A percentile compares a stretch with the other conserved stretches of the same genome.
Conservation (phyloP, 2,113 vertebrate species). For the Zosterops borbonicus region DNA sequence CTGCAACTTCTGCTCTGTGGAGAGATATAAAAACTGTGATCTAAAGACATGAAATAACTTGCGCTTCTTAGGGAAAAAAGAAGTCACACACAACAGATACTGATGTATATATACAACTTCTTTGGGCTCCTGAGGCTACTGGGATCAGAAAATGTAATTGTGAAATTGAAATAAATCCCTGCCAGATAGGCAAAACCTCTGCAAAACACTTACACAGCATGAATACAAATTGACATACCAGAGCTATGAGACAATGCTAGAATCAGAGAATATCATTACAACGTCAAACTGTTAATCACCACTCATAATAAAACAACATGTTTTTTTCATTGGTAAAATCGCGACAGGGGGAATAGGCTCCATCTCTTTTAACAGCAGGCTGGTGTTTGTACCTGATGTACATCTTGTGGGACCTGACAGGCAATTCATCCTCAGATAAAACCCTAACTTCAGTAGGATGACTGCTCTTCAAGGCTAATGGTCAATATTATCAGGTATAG, state of each 20-base stretch:
- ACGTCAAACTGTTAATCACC: slow-evolving; percentile 28
- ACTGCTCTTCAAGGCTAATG: background rate
- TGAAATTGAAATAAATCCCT: slow-evolving; percentile 70
- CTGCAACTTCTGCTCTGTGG: background rate
- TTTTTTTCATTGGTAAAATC: background rate
- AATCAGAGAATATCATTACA: slow-evolving; percentile 50
- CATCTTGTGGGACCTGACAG: background rate
- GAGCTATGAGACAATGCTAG: slow-evolving; percentile 69
- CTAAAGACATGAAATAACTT: background rate
- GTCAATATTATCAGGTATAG: background rate
- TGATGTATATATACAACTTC: background rate
- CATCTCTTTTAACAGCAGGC: background rate
- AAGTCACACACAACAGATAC: background rate
- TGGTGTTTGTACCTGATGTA: background rate
- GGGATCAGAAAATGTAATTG: slow-evolving; percentile 30
- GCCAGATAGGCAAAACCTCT: slow-evolving; percentile 43
- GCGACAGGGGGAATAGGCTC: background rate
- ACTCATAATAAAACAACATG: slow-evolving; percentile 1
- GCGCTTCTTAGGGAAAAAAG: background rate
- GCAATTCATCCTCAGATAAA: background rate
- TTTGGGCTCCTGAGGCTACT: background rate
- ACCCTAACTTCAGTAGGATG: background rate
- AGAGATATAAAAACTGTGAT: background rate
- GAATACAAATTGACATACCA: slow-evolving; percentile 70
- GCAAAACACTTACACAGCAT: slow-evolving; percentile 56